Evolutionary conservation across 2,113 vertebrate species (phyloP).

Genomic region (Ellobius talpinus): DNA sequence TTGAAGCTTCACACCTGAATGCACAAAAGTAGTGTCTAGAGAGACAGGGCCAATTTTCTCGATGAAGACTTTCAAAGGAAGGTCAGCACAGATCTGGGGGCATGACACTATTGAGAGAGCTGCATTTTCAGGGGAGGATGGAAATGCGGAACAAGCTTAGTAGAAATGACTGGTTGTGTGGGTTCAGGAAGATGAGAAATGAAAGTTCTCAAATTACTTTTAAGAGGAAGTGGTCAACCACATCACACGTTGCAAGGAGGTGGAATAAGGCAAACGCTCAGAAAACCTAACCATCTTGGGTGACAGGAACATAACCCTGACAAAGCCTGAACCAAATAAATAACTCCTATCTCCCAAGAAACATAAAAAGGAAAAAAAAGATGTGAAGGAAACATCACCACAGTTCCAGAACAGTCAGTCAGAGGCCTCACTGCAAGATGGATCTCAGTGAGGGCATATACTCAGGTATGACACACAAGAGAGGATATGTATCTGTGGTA

Average conservation of each 20-base stretch:
- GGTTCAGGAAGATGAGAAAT: background rate
- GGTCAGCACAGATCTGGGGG: background rate
- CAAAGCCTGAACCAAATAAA: constrained; percentile 7
- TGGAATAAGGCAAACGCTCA: background rate
- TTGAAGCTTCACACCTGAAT: background rate
- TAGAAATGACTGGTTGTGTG: background rate
- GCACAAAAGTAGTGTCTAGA: background rate
- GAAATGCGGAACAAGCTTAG: background rate
- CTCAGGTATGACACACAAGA: background rate
- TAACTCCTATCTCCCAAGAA: constrained; percentile 18
- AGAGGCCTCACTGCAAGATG: background rate
- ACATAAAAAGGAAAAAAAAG: background rate
- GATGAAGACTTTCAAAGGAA: background rate
- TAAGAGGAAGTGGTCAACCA: constrained; percentile 20
- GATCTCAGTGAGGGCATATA: background rate
- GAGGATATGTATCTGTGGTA: background rate
- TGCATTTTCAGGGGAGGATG: background rate
- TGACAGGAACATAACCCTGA: background rate
- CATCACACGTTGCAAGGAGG: background rate
- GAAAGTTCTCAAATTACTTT: background rate
- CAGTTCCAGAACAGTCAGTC: background rate
- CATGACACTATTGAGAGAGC: background rate
- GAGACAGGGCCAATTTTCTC: background rate
- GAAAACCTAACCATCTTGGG: background rate
- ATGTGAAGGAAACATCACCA: background rate